Percentiles rank a stretch among this genome's conserved stretches.
Evolutionary conservation across 2,797 vertebrate genomes (phyloP).

Genomic region (Leptoclinus maculatus): DNA sequence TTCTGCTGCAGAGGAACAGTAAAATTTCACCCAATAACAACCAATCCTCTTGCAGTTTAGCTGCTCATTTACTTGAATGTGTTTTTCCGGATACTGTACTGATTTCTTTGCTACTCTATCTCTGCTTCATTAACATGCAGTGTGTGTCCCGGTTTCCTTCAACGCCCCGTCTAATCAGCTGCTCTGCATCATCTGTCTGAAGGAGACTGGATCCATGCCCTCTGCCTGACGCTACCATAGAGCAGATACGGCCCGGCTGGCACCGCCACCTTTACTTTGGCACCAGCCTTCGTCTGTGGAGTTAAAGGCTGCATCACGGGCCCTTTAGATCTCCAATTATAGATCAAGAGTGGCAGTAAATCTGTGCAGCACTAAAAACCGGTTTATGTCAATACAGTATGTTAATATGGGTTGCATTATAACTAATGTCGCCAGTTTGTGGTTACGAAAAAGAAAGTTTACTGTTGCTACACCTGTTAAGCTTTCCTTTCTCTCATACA

Average conservation of each 20-base stretch:
- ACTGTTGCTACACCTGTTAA: not conserved
- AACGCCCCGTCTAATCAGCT: conserved; percentile 57
- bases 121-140: conserved; percentile 51
- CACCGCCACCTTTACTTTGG: conserved; percentile 65
- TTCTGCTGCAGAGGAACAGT: conserved; percentile 10
- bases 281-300: conserved; percentile 37
- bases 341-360: conserved; percentile 52
- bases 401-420: conserved; percentile 42
- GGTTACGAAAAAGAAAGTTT: not conserved
- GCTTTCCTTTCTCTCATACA: not conserved
- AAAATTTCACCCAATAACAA: not conserved
- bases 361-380: conserved; percentile 33
- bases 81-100: conserved; percentile 16
- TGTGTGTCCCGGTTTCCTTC: conserved; percentile 31
- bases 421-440: conserved; percentile 22
- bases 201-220: conserved; percentile 63
- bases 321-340: conserved; percentile 53
- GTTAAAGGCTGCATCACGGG: conserved; percentile 52
- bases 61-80: conserved; percentile 21
- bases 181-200: conserved; percentile 67
- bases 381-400: conserved; percentile 31
- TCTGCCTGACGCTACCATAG: conserved; percentile 45
- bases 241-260: conserved; percentile 57
- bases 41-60: conserved; percentile 1
- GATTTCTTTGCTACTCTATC: conserved; percentile 19